Base-by-base conservation (phyloP, 2,113 vertebrate genomes). In the Ardeotis arabs region DNA sequence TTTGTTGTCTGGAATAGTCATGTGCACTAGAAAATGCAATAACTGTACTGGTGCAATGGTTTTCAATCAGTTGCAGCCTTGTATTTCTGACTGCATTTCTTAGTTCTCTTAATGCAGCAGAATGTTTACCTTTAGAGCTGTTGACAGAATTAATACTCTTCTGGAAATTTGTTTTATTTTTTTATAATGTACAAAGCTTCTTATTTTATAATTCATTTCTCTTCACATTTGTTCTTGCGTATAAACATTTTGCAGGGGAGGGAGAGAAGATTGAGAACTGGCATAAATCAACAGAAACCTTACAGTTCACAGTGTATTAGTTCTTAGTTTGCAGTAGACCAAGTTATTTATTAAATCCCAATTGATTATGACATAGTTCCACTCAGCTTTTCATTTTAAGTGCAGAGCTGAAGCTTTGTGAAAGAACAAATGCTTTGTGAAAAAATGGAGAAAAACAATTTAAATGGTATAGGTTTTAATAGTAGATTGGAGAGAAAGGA, bases 301-400 rank as follows among this genome's bases (percentile, higher is more conserved):
- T 77, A 63, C 73, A 74, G 84, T 95, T 93, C 87, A 60, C 87
- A 92, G 82, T 82, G 27, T 93, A 90, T 89, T 95, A 85, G 63
- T 91, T 96, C 68, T 89, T 79, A 78, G 62, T 90, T 95, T 83
- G 72, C 66, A 87, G 79, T 10, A 33, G 67, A 73, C 58, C 22
- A 68, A 96, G 73, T 91, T 91, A 94, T 94, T 95, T 96, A 91
- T 90, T 70, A 94, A 96, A 85, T 93, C 76, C 22, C 37, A 44
- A 41, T 95, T 90, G 73, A 89, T 96, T 91, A 93, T 87, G 75
- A 55, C 63, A 70, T 62, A 72, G 24, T 67, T 97, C 74, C 60
- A 56, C 91, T 80, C n/a, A 80, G 69, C 78, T 93, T 93, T 93
- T 87, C 67, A 66, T 84, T 94, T 96, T 80, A 93, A 96, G 73